A percentile compares a stretch with the other conserved stretches of the same genome.
phyloP scores from a whole-genome alignment of 2,888 invertebrate species.

The Conistra vaccinii region DNA sequence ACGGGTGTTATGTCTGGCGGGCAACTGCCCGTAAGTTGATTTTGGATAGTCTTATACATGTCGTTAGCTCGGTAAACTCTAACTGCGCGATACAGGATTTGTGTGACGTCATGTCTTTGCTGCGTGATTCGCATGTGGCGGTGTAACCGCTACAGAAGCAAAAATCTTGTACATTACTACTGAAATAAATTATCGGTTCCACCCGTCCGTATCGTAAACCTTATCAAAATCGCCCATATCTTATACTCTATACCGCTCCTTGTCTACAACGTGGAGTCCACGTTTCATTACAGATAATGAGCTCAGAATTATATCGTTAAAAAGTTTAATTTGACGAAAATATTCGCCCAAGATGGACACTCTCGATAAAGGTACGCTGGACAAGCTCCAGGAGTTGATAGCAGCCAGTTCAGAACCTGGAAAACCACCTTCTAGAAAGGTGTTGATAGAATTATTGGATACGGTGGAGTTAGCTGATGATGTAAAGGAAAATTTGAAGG shows the following conservation, averaged over 20 bases:
- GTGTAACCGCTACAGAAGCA: no score
- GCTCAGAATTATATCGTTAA: constrained; percentile 17
- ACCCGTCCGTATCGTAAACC: constrained; percentile 7
- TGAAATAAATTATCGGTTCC: constrained; percentile 6
- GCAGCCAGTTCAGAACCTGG: constrained; percentile 78
- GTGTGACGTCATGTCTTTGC: no score
- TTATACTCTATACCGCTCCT: constrained; percentile 58
- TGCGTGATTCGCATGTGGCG: no score
- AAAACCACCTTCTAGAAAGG: constrained; percentile 87
- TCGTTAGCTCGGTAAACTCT: no score
- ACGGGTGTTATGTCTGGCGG: no score
- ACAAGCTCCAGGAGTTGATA: constrained; percentile 77
- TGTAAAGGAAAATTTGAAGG: constrained; percentile 90
- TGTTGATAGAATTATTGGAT: constrained; percentile 91
- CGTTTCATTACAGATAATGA: constrained; percentile 67
- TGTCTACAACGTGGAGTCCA: constrained; percentile 73
- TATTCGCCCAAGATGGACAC: constrained; percentile 69
- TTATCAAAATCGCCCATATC: constrained; percentile 56
- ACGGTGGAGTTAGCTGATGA: constrained; percentile 91
- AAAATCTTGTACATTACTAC: background rate
- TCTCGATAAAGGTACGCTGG: constrained; percentile 68
- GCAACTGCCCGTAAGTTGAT: no score
- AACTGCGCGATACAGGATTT: no score
- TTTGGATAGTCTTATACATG: no score
- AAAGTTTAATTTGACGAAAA: constrained; percentile 54